Base-by-base conservation (phyloP, 2,797 vertebrate genomes). In the Heterohyrax brucei region DNA sequence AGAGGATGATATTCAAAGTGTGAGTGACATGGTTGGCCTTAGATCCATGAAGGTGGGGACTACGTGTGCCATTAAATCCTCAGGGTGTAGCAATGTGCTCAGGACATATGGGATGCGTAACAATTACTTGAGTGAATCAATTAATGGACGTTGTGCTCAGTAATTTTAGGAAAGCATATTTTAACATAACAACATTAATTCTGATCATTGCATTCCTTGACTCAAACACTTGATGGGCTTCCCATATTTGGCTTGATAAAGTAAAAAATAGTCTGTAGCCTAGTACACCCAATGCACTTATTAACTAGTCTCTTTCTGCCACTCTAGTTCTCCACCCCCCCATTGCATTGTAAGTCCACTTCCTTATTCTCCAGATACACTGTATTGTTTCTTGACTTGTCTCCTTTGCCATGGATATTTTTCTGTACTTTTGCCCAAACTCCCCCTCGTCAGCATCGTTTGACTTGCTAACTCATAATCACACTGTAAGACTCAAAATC, bases 151-250 rank as follows among this genome's bases (percentile, higher is more conserved):
- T 7, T 87, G 72, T 33, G 2, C 70, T 68, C 26, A 19, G 22
- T 28, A 64, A 22, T 59, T 59, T 93, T 87, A 50, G 24, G 19
- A 5, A 2, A 30, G 50, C 7, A 72, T 87, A 89, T 59, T 75
- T 87, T 92, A 76, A 39, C 30, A 50, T 10, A 30, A 64, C 50
- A 84, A 79, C 83, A 94, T 89, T 80, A 87, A 89, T 28, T 62
- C 75, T 64, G 18, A n/a, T 68, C 33, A 93, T 24, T 80, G 1
- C 13, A 10, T 76, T 72, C 24, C 26, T 5, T n/a, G 8, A 10
- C 56, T 70, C 87, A 83, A 79, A 70, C 87, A 88, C 48, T 53
- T 93, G 10, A 1, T 39, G 26, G 48, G 59, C 1, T 44, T 3
- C 28, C 13, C 30, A 44, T 21, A 59, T 1, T 48, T 7, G 59